Base-by-base conservation (phyloP, 2,797 vertebrate genomes). In the Halcyon badia region DNA sequence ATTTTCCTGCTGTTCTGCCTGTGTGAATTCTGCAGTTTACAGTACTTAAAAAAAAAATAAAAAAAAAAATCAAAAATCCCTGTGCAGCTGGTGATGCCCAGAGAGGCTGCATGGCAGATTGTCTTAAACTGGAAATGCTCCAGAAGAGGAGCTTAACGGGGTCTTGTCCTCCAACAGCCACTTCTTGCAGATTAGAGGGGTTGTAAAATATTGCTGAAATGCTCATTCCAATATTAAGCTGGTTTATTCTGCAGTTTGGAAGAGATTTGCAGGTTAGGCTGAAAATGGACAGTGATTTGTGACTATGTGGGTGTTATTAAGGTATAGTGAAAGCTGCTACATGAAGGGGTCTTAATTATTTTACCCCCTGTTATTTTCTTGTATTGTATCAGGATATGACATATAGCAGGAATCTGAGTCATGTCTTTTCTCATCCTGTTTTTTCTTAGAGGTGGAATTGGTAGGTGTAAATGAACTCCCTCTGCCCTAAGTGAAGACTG, bases 111-210 rank as follows among this genome's bases (percentile, higher is more conserved):
- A 13, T 39, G 48, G 41, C 80, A 77, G 89, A 73, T 77, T 68
- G 83, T 72, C 76, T 90, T 83, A 60, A 95, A 60, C 19, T 89
- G 80, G 89, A 94, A 91, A 57, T 70, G 30, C 37, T 97, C 86
- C 94, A 95, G 61, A 68, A 85, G 51, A 77, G 78, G 42, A 93
- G 64, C 54, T 95, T 92, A 78, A 76, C 61, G 80, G 66, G 31
- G 28, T 24, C 46, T 88, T 94, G 62, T 90, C 39, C 56, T 72
- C 46, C 14, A 10, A 57, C 69, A 87, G 35, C 58, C 61, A 61
- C 51, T 91, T 83, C 68, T 94, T 85, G 57, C 30, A 79, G 89
- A 94, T 87, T 77, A 95, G 52, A 94, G 56, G 17, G 37, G 51
- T 46, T 90, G 48, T 75, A 83, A 90, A 82, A 87, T 49, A 69